These are phyloP conservation scores for Wiebesia pumilae DNA, from an alignment of 1,140 invertebrate species.

Conservation along the genomic window DNA sequence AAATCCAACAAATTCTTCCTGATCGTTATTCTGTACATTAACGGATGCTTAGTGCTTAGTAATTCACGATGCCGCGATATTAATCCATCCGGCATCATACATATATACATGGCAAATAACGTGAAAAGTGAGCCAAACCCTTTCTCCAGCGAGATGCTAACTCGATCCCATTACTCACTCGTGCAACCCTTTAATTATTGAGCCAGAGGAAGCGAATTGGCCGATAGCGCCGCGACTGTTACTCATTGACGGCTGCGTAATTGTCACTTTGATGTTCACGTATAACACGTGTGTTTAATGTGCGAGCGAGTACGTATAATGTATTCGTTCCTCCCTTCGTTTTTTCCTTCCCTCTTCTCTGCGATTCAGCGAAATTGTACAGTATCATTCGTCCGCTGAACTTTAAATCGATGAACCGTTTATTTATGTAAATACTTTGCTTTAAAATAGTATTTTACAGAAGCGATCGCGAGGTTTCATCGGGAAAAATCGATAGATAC, in stretches of 20 bases:
- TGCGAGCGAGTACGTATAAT: neutral
- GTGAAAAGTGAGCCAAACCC: neutral
- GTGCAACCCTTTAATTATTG: conserved; percentile 58
- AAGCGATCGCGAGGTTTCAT: no score
- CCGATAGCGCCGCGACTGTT: conserved; percentile 37
- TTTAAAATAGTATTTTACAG: no score
- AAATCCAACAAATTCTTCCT: neutral
- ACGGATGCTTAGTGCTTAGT: neutral
- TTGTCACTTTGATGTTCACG: conserved; percentile 60
- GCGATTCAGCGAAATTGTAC: neutral
- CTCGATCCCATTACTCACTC: conserved; percentile 55
- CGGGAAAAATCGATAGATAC: no score
- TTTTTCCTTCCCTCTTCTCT: neutral
- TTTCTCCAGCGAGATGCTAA: neutral
- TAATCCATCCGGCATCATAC: neutral
- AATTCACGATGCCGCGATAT: neutral
- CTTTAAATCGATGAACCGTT: no score
- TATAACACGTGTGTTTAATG: neutral
- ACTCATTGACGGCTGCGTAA: conserved; percentile 58
- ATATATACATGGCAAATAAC: neutral
- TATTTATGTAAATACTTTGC: no score
- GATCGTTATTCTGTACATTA: neutral
- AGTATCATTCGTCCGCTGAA: neutral
- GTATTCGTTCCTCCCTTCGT: neutral
- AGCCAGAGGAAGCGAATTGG: conserved; percentile 51